Evolutionary conservation across 2,888 invertebrate species (phyloP).

Genomic region (Dryococelus australis): DNA sequence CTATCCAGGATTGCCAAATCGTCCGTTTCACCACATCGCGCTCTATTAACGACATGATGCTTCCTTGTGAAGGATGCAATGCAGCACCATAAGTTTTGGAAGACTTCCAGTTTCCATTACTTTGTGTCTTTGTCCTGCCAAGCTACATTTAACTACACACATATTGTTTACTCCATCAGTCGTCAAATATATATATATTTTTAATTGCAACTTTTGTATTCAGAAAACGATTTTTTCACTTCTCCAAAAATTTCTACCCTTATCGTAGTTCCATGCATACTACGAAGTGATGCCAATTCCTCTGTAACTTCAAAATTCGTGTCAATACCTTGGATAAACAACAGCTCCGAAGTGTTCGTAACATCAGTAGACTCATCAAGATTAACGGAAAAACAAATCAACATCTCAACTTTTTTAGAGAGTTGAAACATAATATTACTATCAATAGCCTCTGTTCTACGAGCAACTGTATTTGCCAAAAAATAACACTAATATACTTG

Average conservation of each 20-base stretch:
- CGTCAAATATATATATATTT: background rate
- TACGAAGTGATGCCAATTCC: background rate
- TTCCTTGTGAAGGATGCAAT: slow-evolving; percentile 13
- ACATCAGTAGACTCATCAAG: slow-evolving; percentile 22
- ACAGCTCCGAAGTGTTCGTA: background rate
- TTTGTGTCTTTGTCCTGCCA: background rate
- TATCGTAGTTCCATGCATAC: slow-evolving; percentile 30
- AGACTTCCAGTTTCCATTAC: slow-evolving; percentile 6
- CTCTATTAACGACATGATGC: background rate
- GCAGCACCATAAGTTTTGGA: background rate
- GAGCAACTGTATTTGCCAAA: background rate
- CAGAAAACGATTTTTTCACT: background rate
- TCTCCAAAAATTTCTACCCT: background rate
- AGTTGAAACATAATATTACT: background rate
- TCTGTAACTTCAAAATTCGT: slow-evolving; percentile 23
- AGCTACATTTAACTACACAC: background rate
- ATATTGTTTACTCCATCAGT: slow-evolving; percentile 21
- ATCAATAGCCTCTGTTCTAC: background rate
- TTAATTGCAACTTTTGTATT: background rate
- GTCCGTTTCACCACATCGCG: background rate
- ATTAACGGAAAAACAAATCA: background rate
- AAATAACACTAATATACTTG: slow-evolving; percentile 11
- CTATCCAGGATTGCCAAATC: too few species aligned
- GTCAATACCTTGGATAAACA: background rate
- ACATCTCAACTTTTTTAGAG: background rate